Evolutionary conservation across 2,888 invertebrate genomes (phyloP).

Genomic region (Hyposoter dolosus): DNA sequence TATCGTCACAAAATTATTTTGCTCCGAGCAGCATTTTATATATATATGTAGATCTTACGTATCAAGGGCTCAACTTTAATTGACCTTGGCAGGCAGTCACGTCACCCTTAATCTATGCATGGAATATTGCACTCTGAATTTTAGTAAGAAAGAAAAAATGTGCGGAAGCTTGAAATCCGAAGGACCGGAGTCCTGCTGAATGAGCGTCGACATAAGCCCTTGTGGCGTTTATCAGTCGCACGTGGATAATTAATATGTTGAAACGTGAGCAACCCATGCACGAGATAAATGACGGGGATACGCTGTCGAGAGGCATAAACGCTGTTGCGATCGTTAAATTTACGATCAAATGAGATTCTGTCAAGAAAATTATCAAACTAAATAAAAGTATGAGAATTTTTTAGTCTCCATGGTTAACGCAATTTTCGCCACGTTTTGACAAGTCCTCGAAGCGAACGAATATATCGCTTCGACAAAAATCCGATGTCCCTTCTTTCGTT

Average conservation of each 20-base stretch:
- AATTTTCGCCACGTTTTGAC: background rate
- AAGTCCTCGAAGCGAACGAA: background rate
- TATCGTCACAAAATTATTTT: background rate
- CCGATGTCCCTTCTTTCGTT: too few relatives aligned
- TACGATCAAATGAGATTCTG: background rate
- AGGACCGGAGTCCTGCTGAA: background rate
- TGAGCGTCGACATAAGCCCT: background rate
- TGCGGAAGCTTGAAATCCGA: background rate
- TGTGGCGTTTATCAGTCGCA: background rate
- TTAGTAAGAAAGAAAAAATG: background rate
- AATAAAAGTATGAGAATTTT: background rate
- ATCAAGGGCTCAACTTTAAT: conserved; percentile 32
- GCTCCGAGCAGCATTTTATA: background rate
- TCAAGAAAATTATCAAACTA: background rate
- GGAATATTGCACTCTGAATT: conserved; percentile 6
- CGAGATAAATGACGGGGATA: conserved; percentile 33
- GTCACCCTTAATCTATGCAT: conserved; percentile 38
- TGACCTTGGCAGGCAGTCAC: conserved; percentile 49
- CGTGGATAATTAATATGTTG: conserved; percentile 34
- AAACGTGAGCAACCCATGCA: conserved; percentile 12
- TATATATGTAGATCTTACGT: background rate
- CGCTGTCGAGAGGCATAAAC: conserved; percentile 52
- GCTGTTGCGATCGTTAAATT: conserved; percentile 32
- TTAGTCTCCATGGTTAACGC: background rate
- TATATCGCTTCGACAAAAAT: too few relatives aligned